A percentile compares a stretch with the other conserved stretches of the same genome.
phyloP scores from a whole-genome alignment of 1,140 invertebrate genomes.

The Nixonia krombeini region DNA sequence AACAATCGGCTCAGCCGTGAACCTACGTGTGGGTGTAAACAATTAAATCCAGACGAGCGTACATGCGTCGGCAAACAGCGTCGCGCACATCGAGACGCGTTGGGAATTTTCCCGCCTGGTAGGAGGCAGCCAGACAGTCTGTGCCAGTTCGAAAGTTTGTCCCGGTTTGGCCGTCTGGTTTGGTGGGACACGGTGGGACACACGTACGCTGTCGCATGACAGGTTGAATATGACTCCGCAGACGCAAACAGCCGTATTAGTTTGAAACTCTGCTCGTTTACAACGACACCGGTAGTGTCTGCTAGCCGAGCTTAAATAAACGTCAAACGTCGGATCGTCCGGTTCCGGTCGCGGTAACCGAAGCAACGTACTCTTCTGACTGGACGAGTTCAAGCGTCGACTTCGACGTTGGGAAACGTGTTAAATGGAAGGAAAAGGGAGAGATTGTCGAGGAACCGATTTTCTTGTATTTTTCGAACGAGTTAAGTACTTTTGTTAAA shows the following conservation, averaged over 20 bases:
- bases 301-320: conserved; percentile 12
- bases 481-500: no score
- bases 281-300: conserved; percentile 47
- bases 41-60: not conserved
- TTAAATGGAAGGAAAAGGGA: not conserved
- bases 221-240: conserved; percentile 54
- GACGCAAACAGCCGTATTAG: conserved; percentile 53
- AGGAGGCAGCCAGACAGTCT: conserved; percentile 60
- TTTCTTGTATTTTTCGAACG: no score
- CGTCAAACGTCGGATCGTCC: conserved; percentile 22
- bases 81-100: conserved; percentile 22
- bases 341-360: conserved; percentile 9
- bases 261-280: conserved; percentile 60
- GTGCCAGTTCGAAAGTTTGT: conserved; percentile 70
- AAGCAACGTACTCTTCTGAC: conserved; percentile 2
- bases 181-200: conserved; percentile 40
- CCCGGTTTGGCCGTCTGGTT: conserved; percentile 64
- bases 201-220: no score
- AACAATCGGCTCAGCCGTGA: no score
- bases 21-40: no score
- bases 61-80: conserved; percentile 5
- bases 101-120: conserved; percentile 41
- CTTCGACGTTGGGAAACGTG: not conserved
- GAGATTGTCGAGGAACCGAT: not conserved
- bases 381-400: not conserved